These are phyloP conservation scores for Hybognathus amarus DNA, from an alignment of 2,797 vertebrate genomes.

Conservation along the genomic window DNA sequence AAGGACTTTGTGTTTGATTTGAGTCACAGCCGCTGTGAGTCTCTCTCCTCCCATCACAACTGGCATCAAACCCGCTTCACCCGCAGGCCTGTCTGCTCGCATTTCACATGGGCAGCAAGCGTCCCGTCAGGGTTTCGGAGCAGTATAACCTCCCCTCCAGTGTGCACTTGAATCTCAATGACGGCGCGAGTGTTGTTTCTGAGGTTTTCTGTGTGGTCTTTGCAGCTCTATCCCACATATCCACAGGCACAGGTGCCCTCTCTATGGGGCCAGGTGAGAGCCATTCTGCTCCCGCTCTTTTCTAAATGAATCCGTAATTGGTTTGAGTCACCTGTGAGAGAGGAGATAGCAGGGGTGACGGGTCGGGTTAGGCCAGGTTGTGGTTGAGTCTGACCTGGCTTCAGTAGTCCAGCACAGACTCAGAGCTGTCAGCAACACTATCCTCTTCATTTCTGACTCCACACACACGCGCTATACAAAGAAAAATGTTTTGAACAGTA, in stretches of 20 bases:
- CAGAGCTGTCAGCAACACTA: slow-evolving; percentile 8
- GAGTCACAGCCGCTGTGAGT: not conserved
- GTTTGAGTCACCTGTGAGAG: slow-evolving; percentile 79
- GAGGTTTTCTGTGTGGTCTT: slow-evolving; percentile 47
- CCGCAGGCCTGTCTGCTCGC: slow-evolving; percentile 18
- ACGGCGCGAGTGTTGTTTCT: not conserved
- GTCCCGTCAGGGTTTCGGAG: slow-evolving; percentile 23
- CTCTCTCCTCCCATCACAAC: not conserved
- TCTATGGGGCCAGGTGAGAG: slow-evolving; percentile 81
- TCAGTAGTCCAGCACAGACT: slow-evolving; percentile 30
- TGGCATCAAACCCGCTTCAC: slow-evolving; percentile 54
- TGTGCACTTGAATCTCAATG: slow-evolving; percentile 8
- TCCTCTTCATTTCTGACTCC: slow-evolving; percentile 1
- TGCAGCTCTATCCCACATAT: slow-evolving; percentile 73
- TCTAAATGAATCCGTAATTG: slow-evolving; percentile 85
- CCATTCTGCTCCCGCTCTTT: slow-evolving; percentile 79
- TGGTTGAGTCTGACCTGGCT: slow-evolving; percentile 62
- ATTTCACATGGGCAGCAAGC: slow-evolving; percentile 22
- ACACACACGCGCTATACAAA: too few relatives aligned
- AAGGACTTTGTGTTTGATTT: not conserved
- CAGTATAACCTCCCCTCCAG: slow-evolving; percentile 26
- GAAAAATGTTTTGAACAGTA: too few relatives aligned
- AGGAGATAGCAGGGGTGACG: slow-evolving; percentile 70
- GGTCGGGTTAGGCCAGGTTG: slow-evolving; percentile 66
- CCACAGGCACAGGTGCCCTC: slow-evolving; percentile 80